Evolutionary conservation across 2,113 vertebrate genomes (phyloP).

Genomic region (Melierax canorus): DNA sequence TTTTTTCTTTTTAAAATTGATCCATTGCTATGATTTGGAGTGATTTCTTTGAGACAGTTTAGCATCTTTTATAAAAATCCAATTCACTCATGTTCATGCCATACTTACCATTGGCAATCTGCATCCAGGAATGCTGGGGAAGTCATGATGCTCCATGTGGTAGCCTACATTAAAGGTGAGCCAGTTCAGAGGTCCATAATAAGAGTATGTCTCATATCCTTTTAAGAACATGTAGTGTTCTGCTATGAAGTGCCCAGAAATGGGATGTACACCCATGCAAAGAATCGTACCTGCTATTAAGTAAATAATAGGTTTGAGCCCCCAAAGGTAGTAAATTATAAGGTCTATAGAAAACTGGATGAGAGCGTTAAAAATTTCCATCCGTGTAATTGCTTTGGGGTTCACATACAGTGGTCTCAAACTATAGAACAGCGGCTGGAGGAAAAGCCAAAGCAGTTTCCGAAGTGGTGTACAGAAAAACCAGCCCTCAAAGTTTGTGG

Average conservation of each 20-base stretch:
- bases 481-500: constrained; percentile 91
- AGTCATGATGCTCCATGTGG: constrained; percentile 98
- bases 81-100: background rate
- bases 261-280: constrained; percentile 92
- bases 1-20: background rate
- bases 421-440: constrained; percentile 90
- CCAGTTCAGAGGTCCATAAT: constrained; percentile 90
- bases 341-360: constrained; percentile 80
- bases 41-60: background rate
- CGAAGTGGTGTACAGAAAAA: constrained; percentile 89
- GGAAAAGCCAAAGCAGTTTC: constrained; percentile 88
- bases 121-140: constrained; percentile 94
- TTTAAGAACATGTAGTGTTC: constrained; percentile 97
- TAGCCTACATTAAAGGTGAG: constrained; percentile 98
- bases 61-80: background rate
- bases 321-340: constrained; percentile 83
- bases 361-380: constrained; percentile 85
- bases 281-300: constrained; percentile 87
- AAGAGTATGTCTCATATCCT: constrained; percentile 97
- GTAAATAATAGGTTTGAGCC: constrained; percentile 87
- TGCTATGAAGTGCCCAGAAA: constrained; percentile 96
- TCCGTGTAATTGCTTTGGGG: constrained; percentile 84
- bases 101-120: constrained; percentile 87
- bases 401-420: constrained; percentile 88
- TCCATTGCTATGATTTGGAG: background rate